Evolutionary conservation across 2,888 invertebrate genomes (phyloP), one percentile per base, ranked within the genome.

Genomic region (Papilio protenor): DNA sequence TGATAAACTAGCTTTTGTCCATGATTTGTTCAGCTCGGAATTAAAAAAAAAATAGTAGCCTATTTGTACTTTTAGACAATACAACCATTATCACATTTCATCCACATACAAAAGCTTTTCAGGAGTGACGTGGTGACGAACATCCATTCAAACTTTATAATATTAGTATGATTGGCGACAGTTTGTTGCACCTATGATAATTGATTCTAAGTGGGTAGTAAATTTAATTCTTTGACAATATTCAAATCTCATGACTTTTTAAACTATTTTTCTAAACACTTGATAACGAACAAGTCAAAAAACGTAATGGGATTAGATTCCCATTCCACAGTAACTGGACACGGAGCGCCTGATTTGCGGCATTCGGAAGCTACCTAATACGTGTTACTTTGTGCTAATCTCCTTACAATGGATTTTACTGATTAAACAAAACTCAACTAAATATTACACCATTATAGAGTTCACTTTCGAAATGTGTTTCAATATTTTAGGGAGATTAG

Each of bases 281-380:
- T 66, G 2, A 40, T 66, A 66, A 66, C 40, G 40, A 66, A 66
- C 66, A 40, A 66, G 75, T 61, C 64, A 66, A 77, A 59, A 77
- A 80, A 79, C 57, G 52, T 45, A 76, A 76, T 61, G 40, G 72
- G 72, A 61, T 64, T 71, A 72, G 71, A 61, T 59, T 71, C 71
- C 85, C 82, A 85, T 86, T 87, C 88, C 87, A 87, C 86, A 84
- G 84, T 85, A 80, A 82, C 80, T 64, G 81, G 81, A 87, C 81
- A 79, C 87, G 86, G 83, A 83, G 84, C 80, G 85, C 82, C 87
- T 88, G 90, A 92, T 91, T 93, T 91, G 92, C 86, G 91, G 91
- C 90, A 90, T 92, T 92, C 92, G 92, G 92, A 92, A 91, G 91
- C 88, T 88, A 87, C 87, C 90, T 92, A 92, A 92, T 92, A 91